Base-by-base conservation (phyloP, 92 coral and sea anemone species). In the Epizoanthus ramosus region DNA sequence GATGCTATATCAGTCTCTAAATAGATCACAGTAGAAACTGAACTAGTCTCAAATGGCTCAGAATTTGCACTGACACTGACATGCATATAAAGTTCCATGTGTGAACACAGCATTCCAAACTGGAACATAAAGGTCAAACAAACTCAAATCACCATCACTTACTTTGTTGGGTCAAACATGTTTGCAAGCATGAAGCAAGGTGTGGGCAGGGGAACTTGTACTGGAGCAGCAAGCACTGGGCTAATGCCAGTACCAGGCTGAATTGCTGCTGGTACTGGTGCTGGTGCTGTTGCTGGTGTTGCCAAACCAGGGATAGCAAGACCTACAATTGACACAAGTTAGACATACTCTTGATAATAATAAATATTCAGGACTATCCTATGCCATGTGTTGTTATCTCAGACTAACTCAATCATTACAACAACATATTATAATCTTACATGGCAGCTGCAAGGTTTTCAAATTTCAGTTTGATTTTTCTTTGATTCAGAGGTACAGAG, bases 131-230 rank as follows among this genome's bases (percentile, higher is more conserved):
- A 9, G 50, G 16, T 14, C 12, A 60, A 15, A 17, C 68, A 45
- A 74, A 15, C 47, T 31, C 16, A 8, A 50, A 50, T 13, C 21
- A 1, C 7, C 17, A 59, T 1, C 25, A 93, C 98, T 96, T 85
- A 96, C 99, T 92, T 96, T n/a, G 92, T 80, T 18, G 99, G 99
- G 71, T 96, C 99, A 94, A 96, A 96, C 99, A 96, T 96, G 83
- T 96, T 96, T 8, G 95, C 87, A 41, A 96, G 89, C 96, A 94
- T 92, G 66, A 96, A 80, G 74, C 99, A 96, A 3, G 93, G 96
- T 0, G 99, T 94, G 50, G 99, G 99, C 31, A 96, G 92, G 12
- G 98, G 91, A 19, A 96, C 94, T 75, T 87, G 54, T 9, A 86
- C 89, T 50, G 94, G 85, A 43, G 93, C 81, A 14, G 92, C 94